Percentiles rank a stretch among this genome's conserved stretches.
Conservation (phyloP, 2,888 invertebrate genomes). For the Brenthis daphne region DNA sequence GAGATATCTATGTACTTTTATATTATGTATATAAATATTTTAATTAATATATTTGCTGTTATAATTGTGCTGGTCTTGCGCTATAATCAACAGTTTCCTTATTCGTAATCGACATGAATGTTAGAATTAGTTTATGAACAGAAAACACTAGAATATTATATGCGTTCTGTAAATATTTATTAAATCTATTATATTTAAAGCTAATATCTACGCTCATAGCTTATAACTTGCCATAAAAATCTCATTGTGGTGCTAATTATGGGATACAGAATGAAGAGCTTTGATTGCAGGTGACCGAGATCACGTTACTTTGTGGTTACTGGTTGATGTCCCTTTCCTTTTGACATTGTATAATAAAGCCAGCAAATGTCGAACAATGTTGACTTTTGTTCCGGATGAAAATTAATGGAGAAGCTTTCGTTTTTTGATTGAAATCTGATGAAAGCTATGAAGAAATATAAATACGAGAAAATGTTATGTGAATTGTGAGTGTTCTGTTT, state of each 20-base stretch:
- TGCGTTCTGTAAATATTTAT: neutral
- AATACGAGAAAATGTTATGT: neutral
- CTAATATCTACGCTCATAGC: slow-evolving; percentile 11
- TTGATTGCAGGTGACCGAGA: slow-evolving; percentile 46
- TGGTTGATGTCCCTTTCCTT: neutral
- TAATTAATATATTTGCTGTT: too few species aligned
- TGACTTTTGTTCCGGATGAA: slow-evolving; percentile 10
- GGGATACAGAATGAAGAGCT: slow-evolving; percentile 42
- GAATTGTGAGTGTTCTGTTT: neutral
- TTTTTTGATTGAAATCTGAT: slow-evolving; percentile 16
- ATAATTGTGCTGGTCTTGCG: too few species aligned
- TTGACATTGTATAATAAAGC: slow-evolving; percentile 27
- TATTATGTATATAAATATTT: too few species aligned
- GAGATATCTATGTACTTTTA: too few species aligned
- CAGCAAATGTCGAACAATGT: slow-evolving; percentile 1
- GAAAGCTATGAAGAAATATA: neutral
- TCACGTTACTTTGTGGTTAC: slow-evolving; percentile 26
- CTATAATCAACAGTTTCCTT: too few species aligned
- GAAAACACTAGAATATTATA: too few species aligned
- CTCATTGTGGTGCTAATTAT: slow-evolving; percentile 49
- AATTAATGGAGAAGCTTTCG: neutral
- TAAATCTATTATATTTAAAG: neutral
- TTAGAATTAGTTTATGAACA: too few species aligned
- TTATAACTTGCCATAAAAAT: slow-evolving; percentile 38
- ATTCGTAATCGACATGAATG: too few species aligned